A percentile compares a stretch with the other conserved stretches of the same genome.
Evolutionary conservation across 2,797 vertebrate species (phyloP).

Genomic region (Sebastes vulpes): DNA sequence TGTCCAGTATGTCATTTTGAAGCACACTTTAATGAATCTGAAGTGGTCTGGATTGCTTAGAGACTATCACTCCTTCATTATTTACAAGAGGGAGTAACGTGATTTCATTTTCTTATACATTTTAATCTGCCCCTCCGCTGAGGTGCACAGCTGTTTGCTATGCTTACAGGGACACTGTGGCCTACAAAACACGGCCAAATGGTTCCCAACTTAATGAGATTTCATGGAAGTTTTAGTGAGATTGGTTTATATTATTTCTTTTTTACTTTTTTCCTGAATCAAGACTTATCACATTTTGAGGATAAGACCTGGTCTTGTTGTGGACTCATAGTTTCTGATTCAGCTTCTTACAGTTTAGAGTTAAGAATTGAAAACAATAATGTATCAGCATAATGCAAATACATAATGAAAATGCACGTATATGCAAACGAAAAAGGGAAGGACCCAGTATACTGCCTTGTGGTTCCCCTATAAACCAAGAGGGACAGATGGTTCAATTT

Average conservation of each 20-base stretch:
- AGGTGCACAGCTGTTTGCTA: slow-evolving; percentile 18
- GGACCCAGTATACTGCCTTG: neutral
- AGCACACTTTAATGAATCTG: slow-evolving; percentile 39
- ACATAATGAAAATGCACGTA: no score
- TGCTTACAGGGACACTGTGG: neutral
- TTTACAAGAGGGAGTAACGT: slow-evolving; percentile 25
- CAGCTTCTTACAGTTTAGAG: neutral
- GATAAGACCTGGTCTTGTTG: neutral
- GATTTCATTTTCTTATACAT: slow-evolving; percentile 49
- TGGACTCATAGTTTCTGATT: neutral
- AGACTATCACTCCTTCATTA: slow-evolving; percentile 20
- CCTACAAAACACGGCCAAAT: neutral
- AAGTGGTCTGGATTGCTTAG: slow-evolving; percentile 34
- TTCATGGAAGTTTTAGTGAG: neutral
- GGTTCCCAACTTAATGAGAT: neutral
- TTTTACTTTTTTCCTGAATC: neutral
- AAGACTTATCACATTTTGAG: neutral
- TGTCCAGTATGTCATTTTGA: slow-evolving; percentile 18
- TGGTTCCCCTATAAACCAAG: neutral
- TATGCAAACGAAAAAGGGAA: no score
- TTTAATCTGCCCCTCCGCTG: slow-evolving; percentile 11
- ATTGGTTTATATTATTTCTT: neutral
- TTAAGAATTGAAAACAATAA: no score
- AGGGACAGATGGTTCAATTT: neutral
- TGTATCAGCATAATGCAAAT: no score